phyloP scores from a whole-genome alignment of 2,113 vertebrate genomes.

The Protobothrops mucrosquamatus region DNA sequence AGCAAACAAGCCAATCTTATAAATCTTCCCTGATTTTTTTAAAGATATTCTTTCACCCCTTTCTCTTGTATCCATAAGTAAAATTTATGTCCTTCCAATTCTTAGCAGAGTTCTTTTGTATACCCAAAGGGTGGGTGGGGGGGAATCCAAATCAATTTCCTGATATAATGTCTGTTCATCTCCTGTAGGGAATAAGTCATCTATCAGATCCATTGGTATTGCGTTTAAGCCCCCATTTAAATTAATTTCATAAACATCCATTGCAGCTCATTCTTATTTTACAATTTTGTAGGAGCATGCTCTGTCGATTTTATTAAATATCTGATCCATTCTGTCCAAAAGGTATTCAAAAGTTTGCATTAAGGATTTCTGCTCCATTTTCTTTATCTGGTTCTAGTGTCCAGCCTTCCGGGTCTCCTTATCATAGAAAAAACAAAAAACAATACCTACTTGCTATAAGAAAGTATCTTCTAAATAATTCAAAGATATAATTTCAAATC shows the following conservation, averaged over 20 bases:
- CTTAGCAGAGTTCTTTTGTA: not conserved
- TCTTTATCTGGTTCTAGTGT: not conserved
- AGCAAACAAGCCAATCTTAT: not conserved
- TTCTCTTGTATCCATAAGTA: not conserved
- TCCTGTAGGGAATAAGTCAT: not conserved
- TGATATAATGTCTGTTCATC: not conserved
- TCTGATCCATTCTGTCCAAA: not conserved
- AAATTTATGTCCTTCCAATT: not conserved
- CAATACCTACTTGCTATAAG: not conserved
- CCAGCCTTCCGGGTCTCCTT: not conserved
- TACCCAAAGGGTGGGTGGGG: not conserved
- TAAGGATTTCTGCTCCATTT: not conserved
- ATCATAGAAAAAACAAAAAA: not conserved
- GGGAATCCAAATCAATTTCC: not conserved
- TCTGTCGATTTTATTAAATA: not conserved
- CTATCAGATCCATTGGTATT: not conserved
- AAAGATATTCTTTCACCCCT: not conserved
- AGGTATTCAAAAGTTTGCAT: not conserved
- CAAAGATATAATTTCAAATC: not conserved
- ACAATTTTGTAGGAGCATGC: not conserved
- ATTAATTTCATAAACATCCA: not conserved
- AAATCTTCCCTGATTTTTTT: not conserved
- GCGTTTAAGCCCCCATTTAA: not conserved
- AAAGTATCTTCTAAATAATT: not conserved
- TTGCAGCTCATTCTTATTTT: not conserved